These are phyloP conservation scores for Chionis minor DNA, from an alignment of 2,113 vertebrate species.

Conservation along the genomic window DNA sequence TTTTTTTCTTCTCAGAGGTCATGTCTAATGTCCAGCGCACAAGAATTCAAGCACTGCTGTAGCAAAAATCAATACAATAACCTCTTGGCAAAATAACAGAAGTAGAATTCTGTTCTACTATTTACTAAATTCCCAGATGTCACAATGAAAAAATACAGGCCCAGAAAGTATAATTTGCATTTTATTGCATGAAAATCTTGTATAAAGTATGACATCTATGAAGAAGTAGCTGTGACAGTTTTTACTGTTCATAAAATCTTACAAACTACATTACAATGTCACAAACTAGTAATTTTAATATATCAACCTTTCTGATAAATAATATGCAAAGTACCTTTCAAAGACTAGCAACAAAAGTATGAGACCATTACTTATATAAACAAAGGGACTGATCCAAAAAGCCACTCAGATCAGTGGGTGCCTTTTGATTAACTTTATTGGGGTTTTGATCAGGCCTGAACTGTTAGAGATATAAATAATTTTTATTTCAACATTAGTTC, in stretches of 20 bases:
- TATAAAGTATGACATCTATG: neutral
- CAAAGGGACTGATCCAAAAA: neutral
- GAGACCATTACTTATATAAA: neutral
- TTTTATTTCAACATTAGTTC: neutral
- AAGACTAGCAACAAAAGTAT: neutral
- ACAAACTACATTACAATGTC: neutral
- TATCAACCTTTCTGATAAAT: neutral
- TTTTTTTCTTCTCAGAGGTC: neutral
- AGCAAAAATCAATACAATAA: neutral
- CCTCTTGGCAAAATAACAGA: neutral
- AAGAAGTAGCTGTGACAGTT: neutral
- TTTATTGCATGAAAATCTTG: neutral
- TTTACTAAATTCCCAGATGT: neutral
- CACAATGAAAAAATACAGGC: neutral
- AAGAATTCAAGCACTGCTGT: neutral
- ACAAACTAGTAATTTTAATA: neutral
- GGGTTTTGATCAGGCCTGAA: neutral
- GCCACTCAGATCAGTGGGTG: neutral
- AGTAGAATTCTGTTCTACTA: neutral
- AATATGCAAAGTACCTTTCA: neutral
- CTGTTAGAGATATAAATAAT: neutral
- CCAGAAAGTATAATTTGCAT: neutral
- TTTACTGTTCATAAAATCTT: neutral
- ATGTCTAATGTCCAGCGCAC: neutral
- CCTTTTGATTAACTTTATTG: neutral